phyloP scores from a whole-genome alignment of 2,113 vertebrate genomes.

The Euleptes europaea region DNA sequence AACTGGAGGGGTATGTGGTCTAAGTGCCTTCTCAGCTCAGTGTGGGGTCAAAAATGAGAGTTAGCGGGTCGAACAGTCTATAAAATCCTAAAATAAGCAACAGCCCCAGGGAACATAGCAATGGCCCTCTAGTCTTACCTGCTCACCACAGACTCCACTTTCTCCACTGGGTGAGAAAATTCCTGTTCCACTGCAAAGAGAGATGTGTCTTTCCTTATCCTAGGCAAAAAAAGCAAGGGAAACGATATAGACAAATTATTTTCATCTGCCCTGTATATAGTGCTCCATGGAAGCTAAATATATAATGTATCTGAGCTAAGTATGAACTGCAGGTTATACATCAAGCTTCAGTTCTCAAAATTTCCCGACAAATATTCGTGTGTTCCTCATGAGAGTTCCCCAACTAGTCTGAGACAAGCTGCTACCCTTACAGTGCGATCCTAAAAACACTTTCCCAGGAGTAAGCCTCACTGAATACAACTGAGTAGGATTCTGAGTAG shows the following conservation, averaged over 20 bases:
- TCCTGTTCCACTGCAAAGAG: constrained; percentile 54
- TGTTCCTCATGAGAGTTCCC: too few species aligned
- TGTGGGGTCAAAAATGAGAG: not conserved
- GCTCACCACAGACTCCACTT: constrained; percentile 28
- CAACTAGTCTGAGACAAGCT: too few species aligned
- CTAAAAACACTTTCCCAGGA: too few species aligned
- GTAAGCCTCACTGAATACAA: too few species aligned
- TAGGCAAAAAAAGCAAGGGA: constrained; percentile 22
- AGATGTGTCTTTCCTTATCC: constrained; percentile 52
- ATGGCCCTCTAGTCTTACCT: constrained; percentile 61
- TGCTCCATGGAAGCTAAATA: not conserved
- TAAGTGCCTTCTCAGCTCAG: not conserved
- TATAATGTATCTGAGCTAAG: not conserved
- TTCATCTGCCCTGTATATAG: not conserved
- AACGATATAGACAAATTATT: not conserved
- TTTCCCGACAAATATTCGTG: too few species aligned
- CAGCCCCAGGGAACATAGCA: not conserved
- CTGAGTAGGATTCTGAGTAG: too few species aligned
- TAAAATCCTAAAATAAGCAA: not conserved
- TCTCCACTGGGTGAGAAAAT: constrained; percentile 54
- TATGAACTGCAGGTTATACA: too few species aligned
- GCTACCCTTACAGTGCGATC: too few species aligned
- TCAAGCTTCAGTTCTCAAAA: too few species aligned
- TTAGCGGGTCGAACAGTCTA: fast-evolving
- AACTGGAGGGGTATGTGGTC: not conserved